These are phyloP conservation scores for Acrobasis repandana DNA, from an alignment of 2,888 invertebrate genomes.

Conservation along the genomic window DNA sequence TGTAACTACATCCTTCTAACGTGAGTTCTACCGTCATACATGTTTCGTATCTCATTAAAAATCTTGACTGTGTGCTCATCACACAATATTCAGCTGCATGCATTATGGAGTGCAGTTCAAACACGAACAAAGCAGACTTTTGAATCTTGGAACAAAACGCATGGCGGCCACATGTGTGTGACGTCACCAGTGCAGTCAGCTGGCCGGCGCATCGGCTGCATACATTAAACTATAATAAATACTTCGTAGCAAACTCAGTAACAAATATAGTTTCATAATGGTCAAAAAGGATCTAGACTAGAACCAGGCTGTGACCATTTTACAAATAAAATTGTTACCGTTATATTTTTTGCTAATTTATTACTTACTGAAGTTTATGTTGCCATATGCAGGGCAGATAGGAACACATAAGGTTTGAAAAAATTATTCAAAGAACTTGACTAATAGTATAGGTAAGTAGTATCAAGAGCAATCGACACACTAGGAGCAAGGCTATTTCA, in stretches of 20 bases:
- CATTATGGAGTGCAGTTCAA: constrained; percentile 15
- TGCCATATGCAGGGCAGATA: no score
- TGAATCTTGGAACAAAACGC: constrained; percentile 18
- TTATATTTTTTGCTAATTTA: background rate
- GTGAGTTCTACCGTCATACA: no score
- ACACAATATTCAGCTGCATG: constrained; percentile 12
- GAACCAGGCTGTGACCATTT: no score
- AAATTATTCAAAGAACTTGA: no score
- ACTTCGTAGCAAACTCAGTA: no score
- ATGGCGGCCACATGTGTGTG: constrained; percentile 65
- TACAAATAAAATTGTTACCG: background rate
- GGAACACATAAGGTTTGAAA: no score
- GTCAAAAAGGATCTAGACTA: background rate
- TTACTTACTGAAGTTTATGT: no score
- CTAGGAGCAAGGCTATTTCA: no score
- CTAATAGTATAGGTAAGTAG: no score
- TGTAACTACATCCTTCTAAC: no score
- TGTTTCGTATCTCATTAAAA: background rate
- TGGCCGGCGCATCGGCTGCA: constrained; percentile 34
- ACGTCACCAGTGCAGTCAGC: constrained; percentile 64
- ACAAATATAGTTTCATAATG: background rate
- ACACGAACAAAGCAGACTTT: constrained; percentile 14
- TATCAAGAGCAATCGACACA: no score
- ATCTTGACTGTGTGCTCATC: background rate
- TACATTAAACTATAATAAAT: background rate